Conservation (phyloP, 1,140 invertebrate species). For the Ruditapes philippinarum region DNA sequence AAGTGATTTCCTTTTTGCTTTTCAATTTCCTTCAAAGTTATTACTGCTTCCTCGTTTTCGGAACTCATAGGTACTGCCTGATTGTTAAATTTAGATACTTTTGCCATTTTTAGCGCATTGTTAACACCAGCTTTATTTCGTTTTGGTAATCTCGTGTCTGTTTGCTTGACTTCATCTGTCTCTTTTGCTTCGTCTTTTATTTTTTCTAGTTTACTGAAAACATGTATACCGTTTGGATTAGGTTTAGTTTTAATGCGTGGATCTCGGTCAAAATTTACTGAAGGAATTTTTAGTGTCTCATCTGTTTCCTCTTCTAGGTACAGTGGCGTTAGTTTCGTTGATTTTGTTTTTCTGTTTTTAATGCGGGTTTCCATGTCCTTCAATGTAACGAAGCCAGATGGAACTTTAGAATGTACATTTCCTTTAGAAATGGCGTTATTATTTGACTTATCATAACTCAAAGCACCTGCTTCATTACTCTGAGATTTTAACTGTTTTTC, state of each 20-base stretch:
- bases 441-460: background rate
- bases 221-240: background rate
- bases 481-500: background rate
- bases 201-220: slow-evolving; percentile 39
- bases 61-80: background rate
- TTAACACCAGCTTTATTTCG: background rate
- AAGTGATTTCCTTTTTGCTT: background rate
- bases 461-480: background rate
- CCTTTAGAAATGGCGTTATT: background rate
- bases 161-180: background rate
- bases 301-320: no score
- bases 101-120: background rate
- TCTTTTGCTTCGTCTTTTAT: background rate
- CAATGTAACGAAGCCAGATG: background rate
- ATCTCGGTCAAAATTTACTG: background rate
- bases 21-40: no score
- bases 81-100: background rate
- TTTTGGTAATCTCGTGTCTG: background rate
- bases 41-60: no score
- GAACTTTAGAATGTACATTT: background rate
- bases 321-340: background rate
- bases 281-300: no score
- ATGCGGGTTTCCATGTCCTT: background rate
- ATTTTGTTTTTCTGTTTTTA: background rate
- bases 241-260: background rate